Percentiles rank a stretch among this genome's conserved stretches.
Evolutionary conservation across 2,888 invertebrate species (phyloP).

Genomic region (Rhamphomyia laevipes): DNA sequence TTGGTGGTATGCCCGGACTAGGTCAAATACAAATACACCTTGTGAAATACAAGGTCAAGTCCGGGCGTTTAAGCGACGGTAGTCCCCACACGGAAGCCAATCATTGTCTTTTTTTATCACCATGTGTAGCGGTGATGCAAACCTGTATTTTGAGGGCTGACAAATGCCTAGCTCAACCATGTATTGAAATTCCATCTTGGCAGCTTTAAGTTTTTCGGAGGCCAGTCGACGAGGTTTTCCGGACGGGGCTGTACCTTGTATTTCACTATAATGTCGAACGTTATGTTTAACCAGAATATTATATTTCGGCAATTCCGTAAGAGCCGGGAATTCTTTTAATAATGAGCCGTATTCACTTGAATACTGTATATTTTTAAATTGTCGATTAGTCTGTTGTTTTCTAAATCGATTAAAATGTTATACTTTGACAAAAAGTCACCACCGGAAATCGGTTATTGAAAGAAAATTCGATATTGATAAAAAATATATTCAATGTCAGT

Average conservation of each 20-base stretch:
- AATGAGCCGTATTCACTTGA: too few relatives aligned
- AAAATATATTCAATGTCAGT: too few relatives aligned
- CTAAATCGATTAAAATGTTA: background rate
- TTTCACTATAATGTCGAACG: background rate
- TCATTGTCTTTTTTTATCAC: background rate
- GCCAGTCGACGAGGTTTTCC: background rate
- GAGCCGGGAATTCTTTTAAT: too few relatives aligned
- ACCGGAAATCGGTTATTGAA: background rate
- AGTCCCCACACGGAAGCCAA: background rate
- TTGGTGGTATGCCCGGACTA: constrained; percentile 20
- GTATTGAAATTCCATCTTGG: background rate
- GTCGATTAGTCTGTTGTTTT: background rate
- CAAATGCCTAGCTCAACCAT: background rate
- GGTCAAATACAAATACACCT: too few relatives aligned
- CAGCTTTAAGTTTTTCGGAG: background rate
- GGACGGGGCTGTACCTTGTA: too few relatives aligned
- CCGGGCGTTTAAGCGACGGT: background rate
- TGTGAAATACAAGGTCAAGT: too few relatives aligned
- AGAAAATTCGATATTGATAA: too few relatives aligned
- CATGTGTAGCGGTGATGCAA: background rate
- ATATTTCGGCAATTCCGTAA: too few relatives aligned
- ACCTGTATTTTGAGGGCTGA: background rate
- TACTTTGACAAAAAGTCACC: background rate
- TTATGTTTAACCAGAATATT: too few relatives aligned
- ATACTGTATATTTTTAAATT: background rate